Percentiles rank a stretch among this genome's conserved stretches.
These are phyloP conservation scores for Rhineura floridana DNA, from an alignment of 2,113 vertebrate species.

Conservation along the genomic window DNA sequence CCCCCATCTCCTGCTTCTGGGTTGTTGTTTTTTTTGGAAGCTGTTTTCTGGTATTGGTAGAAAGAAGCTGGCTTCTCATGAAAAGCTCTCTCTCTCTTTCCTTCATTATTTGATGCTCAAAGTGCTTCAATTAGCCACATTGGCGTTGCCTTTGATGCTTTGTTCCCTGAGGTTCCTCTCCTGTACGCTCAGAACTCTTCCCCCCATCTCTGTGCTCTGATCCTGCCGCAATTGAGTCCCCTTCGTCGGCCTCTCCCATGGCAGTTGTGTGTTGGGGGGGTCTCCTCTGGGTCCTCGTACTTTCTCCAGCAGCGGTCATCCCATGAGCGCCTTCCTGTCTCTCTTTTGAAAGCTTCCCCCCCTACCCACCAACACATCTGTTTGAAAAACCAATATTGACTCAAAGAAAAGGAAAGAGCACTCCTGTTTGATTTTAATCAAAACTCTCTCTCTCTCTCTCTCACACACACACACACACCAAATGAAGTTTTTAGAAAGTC, in stretches of 20 bases:
- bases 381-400: conserved; percentile 60
- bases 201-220: conserved; percentile 53
- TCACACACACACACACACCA: conserved; percentile 21
- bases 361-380: conserved; percentile 51
- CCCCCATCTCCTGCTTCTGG: neutral
- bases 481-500: conserved; percentile 66
- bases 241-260: conserved; percentile 37
- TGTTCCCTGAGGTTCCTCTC: conserved; percentile 43
- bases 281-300: conserved; percentile 28
- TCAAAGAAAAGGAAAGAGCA: conserved; percentile 23
- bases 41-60: conserved; percentile 6
- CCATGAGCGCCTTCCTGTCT: neutral
- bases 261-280: neutral
- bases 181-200: conserved; percentile 32
- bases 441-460: conserved; percentile 39
- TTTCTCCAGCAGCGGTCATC: conserved; percentile 54
- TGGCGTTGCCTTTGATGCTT: conserved; percentile 65
- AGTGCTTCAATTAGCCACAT: conserved; percentile 53
- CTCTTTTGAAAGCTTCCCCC: neutral
- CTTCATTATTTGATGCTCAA: conserved; percentile 41
- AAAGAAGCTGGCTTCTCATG: conserved; percentile 47
- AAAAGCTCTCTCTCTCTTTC: conserved; percentile 19
- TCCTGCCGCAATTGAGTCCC: conserved; percentile 58
- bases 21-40: conserved; percentile 38
- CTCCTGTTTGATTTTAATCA: conserved; percentile 64